These are phyloP conservation scores for Muraenolepis orangiensis DNA, from an alignment of 2,797 vertebrate genomes.

Conservation along the genomic window DNA sequence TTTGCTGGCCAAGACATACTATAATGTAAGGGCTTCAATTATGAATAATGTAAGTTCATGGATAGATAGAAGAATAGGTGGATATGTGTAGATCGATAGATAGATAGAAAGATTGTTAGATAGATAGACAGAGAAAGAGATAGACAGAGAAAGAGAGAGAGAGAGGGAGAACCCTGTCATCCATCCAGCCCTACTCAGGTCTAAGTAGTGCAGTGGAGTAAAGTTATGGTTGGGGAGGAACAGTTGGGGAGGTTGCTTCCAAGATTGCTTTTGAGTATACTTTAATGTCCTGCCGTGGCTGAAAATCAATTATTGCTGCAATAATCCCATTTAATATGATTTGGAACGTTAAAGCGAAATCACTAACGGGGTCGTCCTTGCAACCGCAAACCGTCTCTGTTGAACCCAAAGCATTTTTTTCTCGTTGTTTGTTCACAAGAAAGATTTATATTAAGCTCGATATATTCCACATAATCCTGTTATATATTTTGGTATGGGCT, in stretches of 20 bases:
- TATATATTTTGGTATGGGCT: background rate
- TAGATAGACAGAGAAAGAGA: background rate
- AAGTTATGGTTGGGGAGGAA: background rate
- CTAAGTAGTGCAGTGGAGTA: background rate
- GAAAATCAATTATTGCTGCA: background rate
- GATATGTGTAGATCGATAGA: background rate
- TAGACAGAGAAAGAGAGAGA: background rate
- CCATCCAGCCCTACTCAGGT: background rate
- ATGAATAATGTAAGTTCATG: constrained; percentile 1
- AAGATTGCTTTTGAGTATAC: constrained; percentile 5
- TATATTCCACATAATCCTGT: background rate
- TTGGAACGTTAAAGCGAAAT: background rate
- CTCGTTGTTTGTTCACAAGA: background rate
- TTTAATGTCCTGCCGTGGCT: background rate
- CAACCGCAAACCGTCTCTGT: background rate
- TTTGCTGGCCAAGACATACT: constrained; percentile 22
- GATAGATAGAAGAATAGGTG: background rate
- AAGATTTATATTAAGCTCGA: background rate
- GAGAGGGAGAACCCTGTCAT: background rate
- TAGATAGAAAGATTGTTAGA: background rate
- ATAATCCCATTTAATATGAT: background rate
- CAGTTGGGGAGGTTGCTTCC: constrained; percentile 11
- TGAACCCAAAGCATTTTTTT: background rate
- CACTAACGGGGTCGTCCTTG: background rate
- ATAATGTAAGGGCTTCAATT: constrained; percentile 35